Percentiles rank a stretch among this genome's conserved stretches.
Conservation (phyloP, 2,113 vertebrate genomes). For the Salvelinus alpinus region DNA sequence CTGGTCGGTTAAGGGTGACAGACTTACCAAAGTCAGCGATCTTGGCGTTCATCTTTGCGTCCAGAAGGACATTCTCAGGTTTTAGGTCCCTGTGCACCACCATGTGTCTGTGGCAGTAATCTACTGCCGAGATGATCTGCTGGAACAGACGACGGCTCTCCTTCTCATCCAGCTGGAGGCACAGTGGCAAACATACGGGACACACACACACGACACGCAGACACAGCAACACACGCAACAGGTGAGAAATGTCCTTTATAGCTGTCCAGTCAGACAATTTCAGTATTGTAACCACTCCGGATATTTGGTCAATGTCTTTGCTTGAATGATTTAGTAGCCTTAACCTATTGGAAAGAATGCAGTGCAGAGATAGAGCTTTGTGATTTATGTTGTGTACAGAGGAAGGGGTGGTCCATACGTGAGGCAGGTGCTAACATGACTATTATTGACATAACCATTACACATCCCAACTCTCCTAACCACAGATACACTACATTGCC, state of each 20-base stretch:
- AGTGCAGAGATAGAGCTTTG: background rate
- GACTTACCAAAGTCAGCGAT: constrained; percentile 96
- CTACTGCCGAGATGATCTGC: constrained; percentile 97
- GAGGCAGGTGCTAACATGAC: background rate
- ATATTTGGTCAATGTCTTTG: too few species aligned
- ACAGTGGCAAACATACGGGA: background rate
- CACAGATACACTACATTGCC: background rate
- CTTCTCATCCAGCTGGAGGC: constrained; percentile 89
- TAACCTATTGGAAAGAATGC: too few species aligned
- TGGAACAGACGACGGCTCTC: constrained; percentile 96
- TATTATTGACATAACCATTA: background rate
- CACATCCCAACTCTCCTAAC: background rate
- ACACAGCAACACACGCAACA: too few species aligned
- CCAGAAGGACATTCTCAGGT: constrained; percentile 97
- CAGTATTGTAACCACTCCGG: too few species aligned
- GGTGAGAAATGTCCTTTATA: too few species aligned
- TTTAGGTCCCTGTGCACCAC: constrained; percentile 98
- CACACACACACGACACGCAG: too few species aligned
- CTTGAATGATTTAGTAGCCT: too few species aligned
- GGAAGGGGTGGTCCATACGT: background rate
- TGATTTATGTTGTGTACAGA: background rate
- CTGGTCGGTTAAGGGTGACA: background rate
- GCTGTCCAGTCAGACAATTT: too few species aligned
- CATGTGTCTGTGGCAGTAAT: constrained; percentile 99
- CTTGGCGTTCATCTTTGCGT: constrained; percentile 98